Base-by-base conservation (phyloP, 1,140 invertebrate species). In the Lamellibrachia luymesi region DNA sequence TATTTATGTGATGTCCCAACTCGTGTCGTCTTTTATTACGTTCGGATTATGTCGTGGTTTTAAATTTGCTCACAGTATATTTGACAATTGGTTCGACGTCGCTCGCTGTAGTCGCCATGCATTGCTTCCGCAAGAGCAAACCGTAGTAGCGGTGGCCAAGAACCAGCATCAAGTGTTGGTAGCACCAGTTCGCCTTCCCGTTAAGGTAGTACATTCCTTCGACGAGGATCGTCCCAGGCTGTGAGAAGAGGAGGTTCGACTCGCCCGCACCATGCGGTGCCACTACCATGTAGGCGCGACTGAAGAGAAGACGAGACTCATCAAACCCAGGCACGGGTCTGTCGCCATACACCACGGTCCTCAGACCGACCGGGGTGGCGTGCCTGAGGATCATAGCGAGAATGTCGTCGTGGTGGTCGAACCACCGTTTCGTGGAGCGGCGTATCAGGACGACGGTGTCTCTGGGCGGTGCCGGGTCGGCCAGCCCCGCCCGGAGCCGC, bases 231-330 rank as follows among this genome's bases (percentile, higher is more conserved):
- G 93, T 93, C 4, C 91, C 91, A 25, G 93, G 93, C 4, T 51
- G 91, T 49, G 25, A 92, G 92, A 93, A 93, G 7, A 93, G n/a
- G 2, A 93, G 50, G 89, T 93, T 93, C 25, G 93, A 27, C 51
- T 92, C 17, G n/a, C 91, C 93, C 8, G 93, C 93, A 13, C 93
- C 93, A 89, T 93, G 93, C 1, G 93, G 91, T 0, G 51, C 93
- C 2, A 93, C 93, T 7, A 93, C 91, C 38, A 93, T 93, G 27
- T 89, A 22, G 56, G 93, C 93, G 51, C 49, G 10, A 50, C 49
- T 50, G 64, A 93, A 93, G 6, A 92, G 8, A 50, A 4, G 51
- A 50, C 80, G 92, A 27, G 56, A 89, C 49, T 80, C 56, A 0
- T 7, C 50, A 10, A 92, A 27, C 5, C 91, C 52, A 38, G 93